Conservation (phyloP, 2,113 vertebrate genomes). For the Sialia sialis region DNA sequence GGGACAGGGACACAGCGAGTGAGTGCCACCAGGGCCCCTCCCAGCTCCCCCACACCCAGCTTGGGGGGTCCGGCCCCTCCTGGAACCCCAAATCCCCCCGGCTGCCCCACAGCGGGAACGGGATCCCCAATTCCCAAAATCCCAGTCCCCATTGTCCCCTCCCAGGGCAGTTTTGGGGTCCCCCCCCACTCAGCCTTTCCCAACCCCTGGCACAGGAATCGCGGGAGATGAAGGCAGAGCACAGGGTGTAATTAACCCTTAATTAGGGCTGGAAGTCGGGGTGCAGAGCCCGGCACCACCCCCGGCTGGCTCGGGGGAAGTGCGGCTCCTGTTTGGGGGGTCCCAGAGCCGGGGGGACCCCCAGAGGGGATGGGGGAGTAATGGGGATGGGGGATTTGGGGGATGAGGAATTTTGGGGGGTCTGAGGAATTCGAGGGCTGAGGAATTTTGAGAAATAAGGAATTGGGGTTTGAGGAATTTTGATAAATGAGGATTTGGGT, state of each 20-base stretch:
- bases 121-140: not conserved
- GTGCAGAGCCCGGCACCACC: not conserved
- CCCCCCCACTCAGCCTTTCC: not conserved
- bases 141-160: too few species aligned
- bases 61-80: accelerated
- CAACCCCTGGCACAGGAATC: not conserved
- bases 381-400: too few species aligned
- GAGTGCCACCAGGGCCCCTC: not conserved
- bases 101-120: accelerated
- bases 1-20: not conserved
- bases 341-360: not conserved
- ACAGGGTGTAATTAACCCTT: not conserved
- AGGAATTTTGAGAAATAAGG: not conserved
- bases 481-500: too few species aligned
- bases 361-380: not conserved
- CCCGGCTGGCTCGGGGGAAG: not conserved
- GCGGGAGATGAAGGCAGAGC: not conserved
- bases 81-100: not conserved
- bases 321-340: not conserved
- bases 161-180: not conserved
- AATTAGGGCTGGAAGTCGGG: not conserved
- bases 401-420: too few species aligned
- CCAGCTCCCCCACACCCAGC: accelerated
- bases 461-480: not conserved
- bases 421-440: too few species aligned